phyloP scores from a whole-genome alignment of 2,888 invertebrate genomes.

The Netelia inedita region DNA sequence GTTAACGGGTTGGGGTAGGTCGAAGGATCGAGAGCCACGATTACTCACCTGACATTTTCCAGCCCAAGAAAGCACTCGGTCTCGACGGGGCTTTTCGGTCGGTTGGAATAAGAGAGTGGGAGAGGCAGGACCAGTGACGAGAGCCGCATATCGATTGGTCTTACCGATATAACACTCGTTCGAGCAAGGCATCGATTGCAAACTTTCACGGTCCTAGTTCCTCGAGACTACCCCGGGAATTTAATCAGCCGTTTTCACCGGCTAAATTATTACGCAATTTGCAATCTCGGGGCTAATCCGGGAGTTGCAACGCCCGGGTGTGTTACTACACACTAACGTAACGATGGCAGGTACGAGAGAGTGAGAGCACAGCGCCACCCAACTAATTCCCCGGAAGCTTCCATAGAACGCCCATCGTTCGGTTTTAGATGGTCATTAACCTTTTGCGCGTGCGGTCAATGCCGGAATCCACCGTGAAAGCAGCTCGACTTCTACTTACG shows the following conservation, averaged over 20 bases:
- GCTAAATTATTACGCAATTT: conserved; percentile 78
- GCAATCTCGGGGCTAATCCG: conserved; percentile 68
- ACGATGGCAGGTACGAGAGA: conserved; percentile 36
- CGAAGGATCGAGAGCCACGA: conserved; percentile 38
- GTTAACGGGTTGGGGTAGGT: neutral
- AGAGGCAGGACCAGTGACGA: conserved; percentile 1
- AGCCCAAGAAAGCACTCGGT: conserved; percentile 29
- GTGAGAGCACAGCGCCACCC: conserved; percentile 22
- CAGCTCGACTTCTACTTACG: conserved; percentile 4
- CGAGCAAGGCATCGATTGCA: conserved; percentile 72
- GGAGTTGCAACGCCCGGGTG: conserved; percentile 43
- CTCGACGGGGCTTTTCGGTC: neutral
- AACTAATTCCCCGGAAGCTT: conserved; percentile 57
- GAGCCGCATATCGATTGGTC: conserved; percentile 68
- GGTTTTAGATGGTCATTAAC: conserved; percentile 71
- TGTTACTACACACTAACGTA: conserved; percentile 33
- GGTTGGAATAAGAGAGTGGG: conserved; percentile 8
- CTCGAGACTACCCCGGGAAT: conserved; percentile 72
- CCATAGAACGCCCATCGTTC: conserved; percentile 27
- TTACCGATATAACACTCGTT: conserved; percentile 46
- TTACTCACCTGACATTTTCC: conserved; percentile 49
- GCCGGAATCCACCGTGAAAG: conserved; percentile 31
- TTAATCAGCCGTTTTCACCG: conserved; percentile 78
- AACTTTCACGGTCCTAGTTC: conserved; percentile 68
- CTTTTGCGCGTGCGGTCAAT: conserved; percentile 65